Base-by-base conservation (phyloP, 1,140 invertebrate genomes). In the Panagrolaimus sp. region DNA sequence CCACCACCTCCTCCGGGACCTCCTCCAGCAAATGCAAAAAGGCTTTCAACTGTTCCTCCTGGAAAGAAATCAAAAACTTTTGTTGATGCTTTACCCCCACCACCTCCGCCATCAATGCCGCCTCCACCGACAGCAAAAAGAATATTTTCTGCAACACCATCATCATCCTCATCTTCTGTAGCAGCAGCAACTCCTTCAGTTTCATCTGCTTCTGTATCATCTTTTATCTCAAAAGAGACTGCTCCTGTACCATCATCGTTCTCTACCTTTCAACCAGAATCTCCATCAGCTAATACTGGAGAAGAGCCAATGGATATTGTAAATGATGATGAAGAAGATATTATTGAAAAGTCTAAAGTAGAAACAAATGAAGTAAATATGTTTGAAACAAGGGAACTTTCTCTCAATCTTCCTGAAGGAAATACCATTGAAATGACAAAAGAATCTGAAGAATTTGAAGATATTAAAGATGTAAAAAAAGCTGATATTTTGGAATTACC, bases 1-100 rank as follows among this genome's bases (percentile, higher is more conserved):
- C 68, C 63, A 66, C 65, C 52, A 1, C 67, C 38, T 38, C 68
- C 68, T 0, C 68, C 62, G 2, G 43, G 43, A 69, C 68, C 68
- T 69, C 65, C 67, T 7, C 67, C 47, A 24, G 9, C 67, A 17
- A 12, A 32, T 14, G 28, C 64, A 1, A 45, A 45, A 24, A 21
- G 63, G 7, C 24, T 46, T 21, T 48, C 55, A 38, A 6, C 38
- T 3, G 71, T 68, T n/a, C 43, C 46, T 44, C 62, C 58, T 21
- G 68, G 68, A 15, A 38, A 38, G 2, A 70, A 70, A 28, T 38
- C 52, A 8, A 46, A 43, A 15, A 63, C 74, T 52, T 48, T 63
- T 43, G 32, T 38, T n/a, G 64, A 58, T 44, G n/a, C 69, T 17
- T 14, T 17, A 15, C 32, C 32, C 1, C 45, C 66, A 68, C 48